phyloP scores from a whole-genome alignment of 2,113 vertebrate genomes.

The Apodemus sylvaticus region DNA sequence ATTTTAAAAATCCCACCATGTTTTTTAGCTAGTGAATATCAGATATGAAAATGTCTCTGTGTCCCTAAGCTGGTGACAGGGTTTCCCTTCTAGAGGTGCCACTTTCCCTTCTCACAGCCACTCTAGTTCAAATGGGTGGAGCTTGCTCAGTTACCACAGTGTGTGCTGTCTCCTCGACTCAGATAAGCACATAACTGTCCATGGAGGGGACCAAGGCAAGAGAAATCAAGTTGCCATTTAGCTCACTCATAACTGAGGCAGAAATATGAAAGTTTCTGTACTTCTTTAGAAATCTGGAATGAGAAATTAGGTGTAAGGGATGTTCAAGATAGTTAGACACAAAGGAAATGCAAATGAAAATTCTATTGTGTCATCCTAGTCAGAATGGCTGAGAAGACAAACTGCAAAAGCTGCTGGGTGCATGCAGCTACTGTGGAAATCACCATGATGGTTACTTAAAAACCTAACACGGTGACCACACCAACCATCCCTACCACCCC shows the following conservation, averaged over 20 bases:
- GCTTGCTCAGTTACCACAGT: neutral
- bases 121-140: neutral
- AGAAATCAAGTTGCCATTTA: neutral
- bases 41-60: neutral
- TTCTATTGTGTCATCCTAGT: neutral
- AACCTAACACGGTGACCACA: neutral
- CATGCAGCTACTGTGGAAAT: neutral
- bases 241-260: neutral
- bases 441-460: neutral
- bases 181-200: neutral
- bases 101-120: neutral
- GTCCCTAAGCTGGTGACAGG: neutral
- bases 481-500: neutral
- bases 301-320: neutral
- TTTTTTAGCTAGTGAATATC: neutral
- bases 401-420: neutral
- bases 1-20: neutral
- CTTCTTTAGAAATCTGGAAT: neutral
- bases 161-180: neutral
- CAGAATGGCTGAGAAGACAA: neutral
- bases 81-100: neutral
- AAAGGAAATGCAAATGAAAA: neutral
- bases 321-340: neutral
- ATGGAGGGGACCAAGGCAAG: neutral
- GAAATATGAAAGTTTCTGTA: neutral